Conservation (phyloP, 2,113 vertebrate genomes). For the Halichoerus grypus region DNA sequence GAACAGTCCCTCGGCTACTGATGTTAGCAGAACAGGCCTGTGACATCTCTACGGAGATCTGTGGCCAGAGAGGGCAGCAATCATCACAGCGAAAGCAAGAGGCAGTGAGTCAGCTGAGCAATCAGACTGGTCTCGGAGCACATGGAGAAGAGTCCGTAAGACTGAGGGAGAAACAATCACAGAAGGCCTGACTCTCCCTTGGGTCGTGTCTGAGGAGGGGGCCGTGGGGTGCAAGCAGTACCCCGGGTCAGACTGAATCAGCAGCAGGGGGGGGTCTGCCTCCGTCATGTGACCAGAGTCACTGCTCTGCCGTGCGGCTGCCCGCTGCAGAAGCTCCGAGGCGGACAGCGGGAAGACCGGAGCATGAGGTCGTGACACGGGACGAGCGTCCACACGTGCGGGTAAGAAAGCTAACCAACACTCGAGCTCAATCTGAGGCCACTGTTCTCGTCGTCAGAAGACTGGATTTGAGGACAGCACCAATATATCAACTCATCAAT, state of each 20-base stretch:
- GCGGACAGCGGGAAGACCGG: accelerated
- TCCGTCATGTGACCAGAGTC: accelerated
- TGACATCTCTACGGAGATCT: not conserved
- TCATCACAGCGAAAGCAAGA: not conserved
- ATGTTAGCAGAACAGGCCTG: accelerated
- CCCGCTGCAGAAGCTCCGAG: accelerated
- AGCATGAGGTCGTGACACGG: accelerated
- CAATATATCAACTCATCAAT: accelerated
- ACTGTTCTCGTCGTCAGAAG: accelerated
- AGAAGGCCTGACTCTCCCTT: not conserved
- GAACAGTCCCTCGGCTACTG: not conserved
- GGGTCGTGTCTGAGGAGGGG: no score
- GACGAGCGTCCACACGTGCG: no score
- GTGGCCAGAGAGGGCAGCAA: not conserved
- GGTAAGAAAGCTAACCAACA: accelerated
- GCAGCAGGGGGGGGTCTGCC: no score
- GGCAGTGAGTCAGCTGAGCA: not conserved
- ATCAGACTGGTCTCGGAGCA: not conserved
- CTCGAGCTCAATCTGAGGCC: accelerated
- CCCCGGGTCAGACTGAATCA: accelerated
- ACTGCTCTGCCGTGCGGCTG: accelerated
- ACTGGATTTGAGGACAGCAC: not conserved
- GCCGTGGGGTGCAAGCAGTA: accelerated
- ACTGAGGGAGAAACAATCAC: not conserved
- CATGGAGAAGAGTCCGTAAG: no score